Evolutionary conservation across 2,888 invertebrate genomes (phyloP), one percentile per base, ranked within the genome.

Genomic region (Platycnemis pennipes): DNA sequence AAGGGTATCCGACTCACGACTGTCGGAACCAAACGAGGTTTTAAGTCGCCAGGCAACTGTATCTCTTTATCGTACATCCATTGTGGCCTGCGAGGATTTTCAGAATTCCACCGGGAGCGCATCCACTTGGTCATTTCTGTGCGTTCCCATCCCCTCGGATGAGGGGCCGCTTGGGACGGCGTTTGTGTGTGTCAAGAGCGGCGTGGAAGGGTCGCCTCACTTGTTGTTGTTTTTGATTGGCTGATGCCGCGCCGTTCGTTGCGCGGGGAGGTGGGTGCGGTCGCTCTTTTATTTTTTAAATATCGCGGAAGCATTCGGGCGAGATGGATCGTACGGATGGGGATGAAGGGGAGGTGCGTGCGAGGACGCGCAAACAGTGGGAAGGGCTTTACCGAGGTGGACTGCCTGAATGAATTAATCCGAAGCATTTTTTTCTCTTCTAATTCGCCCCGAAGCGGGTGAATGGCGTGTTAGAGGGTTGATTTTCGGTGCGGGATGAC

Each of bases 161-260:
- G 7, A 22, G 63, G 19, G 5, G 63, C n/a, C 26, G 63, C 26
- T 16, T 7, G 49, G 49, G 49, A 11, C 7, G 49, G 49, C 16
- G 49, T 16, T 49, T 49, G 49, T 49, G 49, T 49, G 49, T 11
- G 49, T 7, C 63, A 63, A 7, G 63, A 26, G 16, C 2, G 26
- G 63, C 26, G 19, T 63, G 26, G 63, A 26, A 26, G 5, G 77
- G 26, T 13, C 5, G 77, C 31, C 77, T 37, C 77, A 2, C 11
- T 11, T 77, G 77, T 77, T 77, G n/a, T 37, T 37, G 31, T 77
- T 77, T 77, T 77, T 37, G 77, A 77, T 77, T 37, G 77, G 77
- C 7, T 77, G 77, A 77, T 77, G 2, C n/a, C n/a, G n/a, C 31
- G 77, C 0, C 37, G 77, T 37, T 37, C 37, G 77, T 77, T 77